Base-by-base conservation (phyloP, 2,888 invertebrate genomes). In the Morpho achilles region DNA sequence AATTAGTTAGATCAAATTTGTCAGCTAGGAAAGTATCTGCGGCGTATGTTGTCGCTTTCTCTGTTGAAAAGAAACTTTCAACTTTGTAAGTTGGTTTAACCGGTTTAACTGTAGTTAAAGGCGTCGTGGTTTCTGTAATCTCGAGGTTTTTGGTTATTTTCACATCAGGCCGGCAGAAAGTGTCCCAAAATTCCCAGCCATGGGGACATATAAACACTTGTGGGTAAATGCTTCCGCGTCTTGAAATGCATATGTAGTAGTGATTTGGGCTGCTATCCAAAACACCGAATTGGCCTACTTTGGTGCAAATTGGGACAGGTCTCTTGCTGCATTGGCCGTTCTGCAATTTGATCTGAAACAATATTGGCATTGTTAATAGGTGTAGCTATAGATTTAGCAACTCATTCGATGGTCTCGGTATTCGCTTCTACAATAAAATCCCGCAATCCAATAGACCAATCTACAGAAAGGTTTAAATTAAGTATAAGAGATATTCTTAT, bases 201-300 rank as follows among this genome's bases (percentile, higher is more conserved):
- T 88, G 81, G 0, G 90, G 90, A 49, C 90, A 90, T 48, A 89
- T 78, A 69, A 90, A 88, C 22, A 90, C 66, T 68, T 89, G 89
- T 4, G 90, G 87, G 32, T 80, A 76, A 0, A 87, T 54, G 0
- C 39, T 45, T 0, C 77, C 75, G 0, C 74, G 63, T 48, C 76
- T 84, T 22, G 69, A 69, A 3, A 88, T 72, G 47, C 90, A 90
- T 0, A 89, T 82, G 70, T 82, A 89, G 69, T 90, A 90, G 67
- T 89, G 84, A 63, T 87, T 87, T 7, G 78, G 72, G 58, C 87
- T 87, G 23, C 65, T 46, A 0, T 70, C 64, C 3, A 89, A 59
- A 0, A 74, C 79, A 0, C 81, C 87, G 7, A 76, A 77, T 60
- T 86, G 80, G 0, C 87, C 89, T 0, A 87, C 70, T 43, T 65